Conservation (phyloP, 2,113 vertebrate genomes). For the Phylloscopus whistleri region DNA sequence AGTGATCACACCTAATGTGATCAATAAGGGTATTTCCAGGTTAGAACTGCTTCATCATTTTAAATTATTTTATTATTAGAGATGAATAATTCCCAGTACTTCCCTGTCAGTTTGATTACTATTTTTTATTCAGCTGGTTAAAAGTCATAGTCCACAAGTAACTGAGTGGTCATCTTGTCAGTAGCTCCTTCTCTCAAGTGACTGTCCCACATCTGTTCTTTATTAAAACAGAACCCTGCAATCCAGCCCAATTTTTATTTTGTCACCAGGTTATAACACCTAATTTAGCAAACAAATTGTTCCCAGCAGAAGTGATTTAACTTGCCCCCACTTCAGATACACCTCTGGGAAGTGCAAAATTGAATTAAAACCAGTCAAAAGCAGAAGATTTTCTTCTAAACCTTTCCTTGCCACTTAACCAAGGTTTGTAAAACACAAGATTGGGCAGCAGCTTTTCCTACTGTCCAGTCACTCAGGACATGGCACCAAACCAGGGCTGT, state of each 20-base stretch:
- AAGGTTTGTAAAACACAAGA: not conserved
- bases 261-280: not conserved
- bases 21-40: not conserved
- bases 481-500: not conserved
- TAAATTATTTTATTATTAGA: not conserved
- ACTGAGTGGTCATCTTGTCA: not conserved
- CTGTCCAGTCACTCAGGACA: not conserved
- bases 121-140: not conserved
- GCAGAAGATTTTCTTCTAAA: not conserved
- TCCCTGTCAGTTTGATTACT: not conserved
- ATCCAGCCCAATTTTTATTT: not conserved
- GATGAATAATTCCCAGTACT: not conserved
- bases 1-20: not conserved
- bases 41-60: not conserved
- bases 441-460: not conserved
- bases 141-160: not conserved
- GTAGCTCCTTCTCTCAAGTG: not conserved
- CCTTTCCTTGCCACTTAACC: not conserved
- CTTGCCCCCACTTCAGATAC: not conserved
- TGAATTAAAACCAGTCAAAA: not conserved
- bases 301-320: not conserved
- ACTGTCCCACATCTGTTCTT: not conserved
- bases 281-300: not conserved
- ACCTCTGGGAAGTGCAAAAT: not conserved
- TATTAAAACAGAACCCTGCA: not conserved